Evolutionary conservation across 2,888 invertebrate species (phyloP), one percentile per base, ranked within the genome.

Genomic region (Pyrrhopygopsis socrates): DNA sequence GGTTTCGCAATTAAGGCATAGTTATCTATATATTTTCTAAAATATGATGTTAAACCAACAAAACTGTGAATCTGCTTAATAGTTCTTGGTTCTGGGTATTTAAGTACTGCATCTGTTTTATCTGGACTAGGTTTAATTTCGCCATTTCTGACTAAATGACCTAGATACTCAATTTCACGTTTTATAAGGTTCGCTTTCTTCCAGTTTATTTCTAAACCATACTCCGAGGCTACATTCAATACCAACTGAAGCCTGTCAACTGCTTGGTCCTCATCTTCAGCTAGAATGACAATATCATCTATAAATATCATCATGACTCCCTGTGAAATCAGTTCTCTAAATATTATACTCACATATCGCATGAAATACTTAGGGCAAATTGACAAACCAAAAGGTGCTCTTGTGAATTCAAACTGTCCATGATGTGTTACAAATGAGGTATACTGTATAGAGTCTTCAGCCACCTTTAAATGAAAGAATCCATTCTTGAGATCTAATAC

Each of bases 181-280:
- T 27, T 2, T 20, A 70, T 9, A 4, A 70, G 29, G 18, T 70
- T 27, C 2, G 11, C 27, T 20, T 70, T 70, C 24, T 45, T 70
- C 70, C 50, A 70, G 29, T 70, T 70, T 15, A 70, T 70, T 27
- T 45, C 22, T 20, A 70, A 24, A 4, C 70, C 70, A 45, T 70
- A 70, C 18, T 29, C 20, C 20, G 71, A 27, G 15, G 50, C 41
- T 3, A 22, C 29, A 2, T 27, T 20, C n/a, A 71, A 20, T 9
- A 71, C 71, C 29, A 15, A 4, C 29, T 22, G 27, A 2, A 29
- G 24, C 15, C n/a, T 50, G 3, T 68, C 13, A 6, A 71, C 0
- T 29, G 29, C 71, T 22, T 50, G 20, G 0, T 18, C 5, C 9
- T 71, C 41, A 71, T 71, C 20, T 1, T 11, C 9, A 3, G 50